A percentile compares a stretch with the other conserved stretches of the same genome.
These are phyloP conservation scores for Ecdyonurus torrentis DNA, from an alignment of 2,888 invertebrate genomes.

Conservation along the genomic window DNA sequence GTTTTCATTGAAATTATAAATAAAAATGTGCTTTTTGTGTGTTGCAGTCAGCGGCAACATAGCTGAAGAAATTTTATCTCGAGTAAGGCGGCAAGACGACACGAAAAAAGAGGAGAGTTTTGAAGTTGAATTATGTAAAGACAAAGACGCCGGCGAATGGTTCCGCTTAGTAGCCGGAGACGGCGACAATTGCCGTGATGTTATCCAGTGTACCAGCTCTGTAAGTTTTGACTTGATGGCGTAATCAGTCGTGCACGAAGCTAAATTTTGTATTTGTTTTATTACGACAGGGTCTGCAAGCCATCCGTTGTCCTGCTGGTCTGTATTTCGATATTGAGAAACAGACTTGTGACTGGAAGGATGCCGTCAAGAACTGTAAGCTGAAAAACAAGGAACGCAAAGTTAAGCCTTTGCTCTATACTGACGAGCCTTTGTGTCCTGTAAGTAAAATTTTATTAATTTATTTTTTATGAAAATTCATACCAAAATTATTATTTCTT, in stretches of 20 bases:
- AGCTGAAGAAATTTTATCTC: constrained; percentile 22
- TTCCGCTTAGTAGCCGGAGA: constrained; percentile 79
- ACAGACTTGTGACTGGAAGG: constrained; percentile 91
- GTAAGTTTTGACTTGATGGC: constrained; percentile 44
- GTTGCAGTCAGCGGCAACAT: background rate
- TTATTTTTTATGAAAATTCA: background rate
- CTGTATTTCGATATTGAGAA: constrained; percentile 86
- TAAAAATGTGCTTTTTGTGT: background rate
- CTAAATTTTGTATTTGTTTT: constrained; percentile 1
- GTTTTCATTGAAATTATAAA: background rate
- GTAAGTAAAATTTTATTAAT: constrained; percentile 14
- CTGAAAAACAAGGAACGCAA: constrained; percentile 77
- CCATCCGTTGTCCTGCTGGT: constrained; percentile 83
- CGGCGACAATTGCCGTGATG: constrained; percentile 84
- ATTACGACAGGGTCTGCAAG: constrained; percentile 62
- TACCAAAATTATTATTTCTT: background rate
- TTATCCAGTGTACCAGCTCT: constrained; percentile 87
- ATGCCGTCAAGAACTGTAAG: constrained; percentile 84
- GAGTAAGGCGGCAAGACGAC: constrained; percentile 52
- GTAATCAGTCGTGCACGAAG: background rate
- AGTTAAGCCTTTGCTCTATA: constrained; percentile 69
- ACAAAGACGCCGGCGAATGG: constrained; percentile 91
- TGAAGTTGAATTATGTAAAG: constrained; percentile 79
- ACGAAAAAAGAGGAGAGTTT: constrained; percentile 72
- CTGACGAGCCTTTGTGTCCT: constrained; percentile 72